Evolutionary conservation across 2,888 invertebrate genomes (phyloP), one percentile per base, ranked within the genome.

Genomic region (Drosophila recens): DNA sequence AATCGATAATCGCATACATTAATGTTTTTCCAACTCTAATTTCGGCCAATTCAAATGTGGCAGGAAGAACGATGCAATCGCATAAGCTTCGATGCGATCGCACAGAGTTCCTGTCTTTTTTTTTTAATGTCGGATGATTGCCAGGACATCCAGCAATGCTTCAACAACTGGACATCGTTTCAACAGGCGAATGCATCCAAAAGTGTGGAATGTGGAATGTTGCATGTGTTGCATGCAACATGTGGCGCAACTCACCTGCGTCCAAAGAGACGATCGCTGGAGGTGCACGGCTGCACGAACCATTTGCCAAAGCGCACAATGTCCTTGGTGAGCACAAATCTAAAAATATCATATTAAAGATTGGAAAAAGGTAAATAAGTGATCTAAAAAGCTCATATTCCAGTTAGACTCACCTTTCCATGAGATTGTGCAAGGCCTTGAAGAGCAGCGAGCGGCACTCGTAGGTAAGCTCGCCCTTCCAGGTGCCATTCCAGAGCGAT

Each of bases 351-450:
- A 17, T 1, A 33, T 8, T 13, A 13, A 49, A 13, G 6, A 43
- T 40, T 15, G 5, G 6, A 27, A 27, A 27, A 27, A 27, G 6
- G 27, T 5, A 6, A 27, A 6, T 27, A 27, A 6, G 6, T 6
- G 27, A 27, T 27, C 5, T 27, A 27, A 5, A 27, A 27, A 0
- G 11, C 6, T 43, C 6, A 20, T 13, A 23, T 43, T 43, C 20
- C 20, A 43, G 5, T 43, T 5, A 0, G 4, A 75, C 89, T 93
- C 94, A 97, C 96, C 98, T 96, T 95, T 99, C 99, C 93, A 99
- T 98, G 86, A 99, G 95, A 94, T 99, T 99, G 94, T 99, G 99
- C 87, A 99, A 95, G 75, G 99, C 99, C 94, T 99, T 99, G 95
- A 99, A 99, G 84, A 99, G 95, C 90, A 99, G 94, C 68, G 98